Conservation (phyloP, 2,113 vertebrate genomes). For the Lepisosteus osseus region DNA sequence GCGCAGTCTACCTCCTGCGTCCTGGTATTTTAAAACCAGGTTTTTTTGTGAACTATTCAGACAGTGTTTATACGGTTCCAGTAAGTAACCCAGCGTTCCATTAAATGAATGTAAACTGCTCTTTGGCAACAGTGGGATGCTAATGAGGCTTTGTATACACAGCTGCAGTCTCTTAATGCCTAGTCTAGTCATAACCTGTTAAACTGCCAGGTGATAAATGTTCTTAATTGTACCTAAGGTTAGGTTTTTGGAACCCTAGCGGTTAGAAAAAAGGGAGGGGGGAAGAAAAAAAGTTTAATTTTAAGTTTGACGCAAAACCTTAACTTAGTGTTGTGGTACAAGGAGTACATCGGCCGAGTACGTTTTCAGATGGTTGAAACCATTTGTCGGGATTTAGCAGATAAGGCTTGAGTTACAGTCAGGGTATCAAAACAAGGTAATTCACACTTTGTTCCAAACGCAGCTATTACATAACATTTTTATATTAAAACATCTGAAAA, state of each 20-base stretch:
- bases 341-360: too few species aligned
- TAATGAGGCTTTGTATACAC: background rate
- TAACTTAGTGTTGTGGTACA: too few species aligned
- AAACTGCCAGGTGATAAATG: background rate
- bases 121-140: background rate
- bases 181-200: constrained; percentile 1
- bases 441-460: too few species aligned
- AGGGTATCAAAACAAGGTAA: too few species aligned
- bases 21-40: background rate
- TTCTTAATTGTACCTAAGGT: background rate
- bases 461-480: too few species aligned
- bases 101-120: background rate
- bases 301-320: too few species aligned
- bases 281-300: too few species aligned
- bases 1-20: background rate
- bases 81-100: background rate
- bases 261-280: too few species aligned
- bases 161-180: background rate
- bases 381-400: too few species aligned
- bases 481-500: too few species aligned
- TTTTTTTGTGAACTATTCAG: background rate
- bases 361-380: too few species aligned
- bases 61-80: background rate
- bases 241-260: background rate
- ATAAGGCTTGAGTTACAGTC: too few species aligned